Conservation (phyloP, 2,888 invertebrate genomes). For the Athalia circularis region DNA sequence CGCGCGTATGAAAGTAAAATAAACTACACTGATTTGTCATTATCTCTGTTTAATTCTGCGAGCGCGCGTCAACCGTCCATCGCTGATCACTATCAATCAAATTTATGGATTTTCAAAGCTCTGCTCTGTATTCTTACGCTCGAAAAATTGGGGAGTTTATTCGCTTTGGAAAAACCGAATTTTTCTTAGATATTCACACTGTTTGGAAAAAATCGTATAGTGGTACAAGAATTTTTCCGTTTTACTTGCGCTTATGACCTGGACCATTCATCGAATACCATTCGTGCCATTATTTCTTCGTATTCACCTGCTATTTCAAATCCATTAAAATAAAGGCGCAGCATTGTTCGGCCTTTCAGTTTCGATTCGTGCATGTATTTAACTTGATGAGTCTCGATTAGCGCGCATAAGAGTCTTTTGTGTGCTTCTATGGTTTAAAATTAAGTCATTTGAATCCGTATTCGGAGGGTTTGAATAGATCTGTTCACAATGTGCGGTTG, state of each 20-base stretch:
- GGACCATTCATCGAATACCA: background rate
- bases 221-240: no score
- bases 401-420: conserved; percentile 11
- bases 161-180: background rate
- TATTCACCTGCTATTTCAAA: background rate
- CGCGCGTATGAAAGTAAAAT: background rate
- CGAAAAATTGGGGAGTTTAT: conserved; percentile 5
- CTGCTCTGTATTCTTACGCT: background rate
- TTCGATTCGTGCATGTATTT: background rate
- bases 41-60: background rate
- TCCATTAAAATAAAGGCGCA: background rate
- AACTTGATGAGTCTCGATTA: conserved; percentile 13
- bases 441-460: conserved; percentile 21
- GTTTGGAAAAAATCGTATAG: background rate
- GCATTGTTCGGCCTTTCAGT: background rate
- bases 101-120: conserved; percentile 16
- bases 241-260: background rate
- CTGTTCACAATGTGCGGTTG: conserved; percentile 9
- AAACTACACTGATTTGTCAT: background rate
- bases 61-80: background rate
- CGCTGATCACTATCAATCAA: conserved; percentile 1
- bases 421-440: background rate
- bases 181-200: background rate
- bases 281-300: background rate
- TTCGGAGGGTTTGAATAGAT: conserved; percentile 19